Base-by-base conservation (phyloP, 2,113 vertebrate genomes). In the Tiliqua scincoides region DNA sequence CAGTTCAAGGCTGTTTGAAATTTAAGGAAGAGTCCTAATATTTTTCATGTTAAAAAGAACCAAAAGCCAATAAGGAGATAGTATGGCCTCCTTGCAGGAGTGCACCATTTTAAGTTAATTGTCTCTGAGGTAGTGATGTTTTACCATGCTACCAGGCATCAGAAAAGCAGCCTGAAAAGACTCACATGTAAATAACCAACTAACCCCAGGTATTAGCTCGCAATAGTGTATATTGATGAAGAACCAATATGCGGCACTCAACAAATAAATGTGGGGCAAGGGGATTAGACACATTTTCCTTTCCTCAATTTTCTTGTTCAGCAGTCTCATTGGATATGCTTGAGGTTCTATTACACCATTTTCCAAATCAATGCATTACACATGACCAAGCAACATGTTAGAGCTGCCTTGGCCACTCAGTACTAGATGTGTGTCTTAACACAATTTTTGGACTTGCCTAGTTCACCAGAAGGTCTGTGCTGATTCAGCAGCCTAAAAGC, bases 1-100 rank as follows among this genome's bases (percentile, higher is more conserved):
- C 14, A 62, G 5, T 63, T 59, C 12, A 9, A 85, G 80, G 79
- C 40, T 86, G 85, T 80, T 83, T 92, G 91, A 91, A 91, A 85
- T 82, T 81, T 88, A 80, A 85, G 85, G 89, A 84, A 78, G 91
- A 95, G 92, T 63, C 40, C 91, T 92, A 82, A 82, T 74, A 81
- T 88, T 81, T 75, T 87, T 93, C 68, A 63, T 87, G 82, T 70
- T 82, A 48, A 94, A 93, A 91, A 71, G 43, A 37, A 61, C 73
- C 81, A 63, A 35, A 92, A 89, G 84, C 85, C 90, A 89, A 79
- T 37, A 89, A 86, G 90, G 89, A 91, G 91, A 79, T 89, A 84
- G 80, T 18, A 0, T 27, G 74, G 85, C 87, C 82, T 85, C 78
- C 6, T 30, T 7, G 17, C 10, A 40, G 59, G 25, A 18, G 25